phyloP scores from a whole-genome alignment of 2,888 invertebrate genomes.

The Plemyria rubiginata region DNA sequence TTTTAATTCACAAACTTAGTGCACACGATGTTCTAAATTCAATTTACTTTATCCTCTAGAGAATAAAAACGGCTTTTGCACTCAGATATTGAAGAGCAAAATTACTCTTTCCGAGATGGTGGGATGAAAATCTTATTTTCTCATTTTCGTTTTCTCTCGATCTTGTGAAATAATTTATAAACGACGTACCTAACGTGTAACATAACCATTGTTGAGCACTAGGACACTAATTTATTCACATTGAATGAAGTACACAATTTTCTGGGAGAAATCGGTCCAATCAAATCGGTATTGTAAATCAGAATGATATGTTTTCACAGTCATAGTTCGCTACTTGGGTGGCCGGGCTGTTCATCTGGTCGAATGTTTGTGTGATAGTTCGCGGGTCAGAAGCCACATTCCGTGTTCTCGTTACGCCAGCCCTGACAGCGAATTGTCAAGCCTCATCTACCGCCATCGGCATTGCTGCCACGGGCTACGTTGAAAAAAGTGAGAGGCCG shows the following conservation, averaged over 20 bases:
- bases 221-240: slow-evolving; percentile 48
- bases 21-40: too few species aligned
- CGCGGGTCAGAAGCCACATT: slow-evolving; percentile 73
- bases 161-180: slow-evolving; percentile 74
- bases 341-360: slow-evolving; percentile 74
- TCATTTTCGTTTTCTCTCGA: slow-evolving; percentile 75
- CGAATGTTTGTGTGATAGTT: slow-evolving; percentile 63
- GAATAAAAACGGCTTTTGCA: too few species aligned
- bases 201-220: slow-evolving; percentile 54
- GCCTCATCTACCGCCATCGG: slow-evolving; percentile 46
- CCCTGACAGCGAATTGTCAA: slow-evolving; percentile 71
- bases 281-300: slow-evolving; percentile 73
- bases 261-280: slow-evolving; percentile 62
- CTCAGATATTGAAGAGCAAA: too few species aligned
- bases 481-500: slow-evolving; percentile 75
- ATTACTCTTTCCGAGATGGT: too few species aligned
- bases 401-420: slow-evolving; percentile 62
- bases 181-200: slow-evolving; percentile 47
- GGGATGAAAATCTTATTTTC: slow-evolving; percentile 82
- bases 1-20: too few species aligned
- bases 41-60: too few species aligned
- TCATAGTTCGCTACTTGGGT: slow-evolving; percentile 65
- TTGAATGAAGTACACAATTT: slow-evolving; percentile 58
- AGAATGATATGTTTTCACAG: slow-evolving; percentile 53
- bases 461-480: slow-evolving; percentile 50